Conservation (phyloP, 1,140 invertebrate species). For the Wasmannia auropunctata region DNA sequence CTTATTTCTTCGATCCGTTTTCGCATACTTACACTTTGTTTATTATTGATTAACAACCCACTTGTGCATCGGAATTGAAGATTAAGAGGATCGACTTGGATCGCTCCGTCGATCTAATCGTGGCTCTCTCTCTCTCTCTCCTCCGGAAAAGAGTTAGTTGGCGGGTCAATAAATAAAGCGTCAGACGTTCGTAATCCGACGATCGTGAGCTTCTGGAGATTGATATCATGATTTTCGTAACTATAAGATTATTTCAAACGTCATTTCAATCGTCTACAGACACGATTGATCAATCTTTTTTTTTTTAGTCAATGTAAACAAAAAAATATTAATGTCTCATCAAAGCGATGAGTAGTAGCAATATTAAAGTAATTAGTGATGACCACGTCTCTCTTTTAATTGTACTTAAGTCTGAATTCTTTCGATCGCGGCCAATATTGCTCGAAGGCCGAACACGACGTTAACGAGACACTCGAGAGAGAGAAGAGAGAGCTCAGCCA, state of each 20-base stretch:
- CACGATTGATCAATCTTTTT: background rate
- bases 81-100: conserved; percentile 31
- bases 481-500: background rate
- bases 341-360: background rate
- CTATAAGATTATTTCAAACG: background rate
- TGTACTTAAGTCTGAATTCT: background rate
- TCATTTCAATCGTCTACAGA: background rate
- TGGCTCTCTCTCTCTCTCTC: conserved; percentile 59
- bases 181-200: conserved; percentile 42
- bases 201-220: conserved; percentile 12
- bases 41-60: conserved; percentile 19
- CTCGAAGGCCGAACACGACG: background rate
- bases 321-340: background rate
- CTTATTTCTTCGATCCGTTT: background rate
- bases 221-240: conserved; percentile 11
- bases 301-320: background rate
- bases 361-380: background rate
- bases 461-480: conserved; percentile 31
- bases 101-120: conserved; percentile 56
- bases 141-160: conserved; percentile 63
- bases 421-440: conserved; percentile 16
- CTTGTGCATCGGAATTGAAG: background rate
- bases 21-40: background rate
- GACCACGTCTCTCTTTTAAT: background rate
- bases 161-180: conserved; percentile 69